Base-by-base conservation (phyloP, 2,888 invertebrate species). In the Plusia festucae region DNA sequence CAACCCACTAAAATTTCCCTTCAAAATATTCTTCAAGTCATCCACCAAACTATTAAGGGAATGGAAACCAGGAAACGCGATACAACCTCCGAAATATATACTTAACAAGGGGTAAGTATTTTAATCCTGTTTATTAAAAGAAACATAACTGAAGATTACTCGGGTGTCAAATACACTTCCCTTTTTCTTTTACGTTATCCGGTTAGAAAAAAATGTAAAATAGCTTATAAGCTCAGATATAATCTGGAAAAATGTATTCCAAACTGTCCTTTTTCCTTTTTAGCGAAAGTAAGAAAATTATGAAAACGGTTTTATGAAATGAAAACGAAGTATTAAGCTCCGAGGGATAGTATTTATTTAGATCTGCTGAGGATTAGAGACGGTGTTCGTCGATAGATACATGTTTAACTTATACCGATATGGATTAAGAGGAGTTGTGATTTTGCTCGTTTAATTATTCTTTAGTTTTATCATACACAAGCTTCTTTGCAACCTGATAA, bases 151-250 rank as follows among this genome's bases (percentile, higher is more conserved):
- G 8, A 70, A 70, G 59, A 53, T 78, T 73, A 68, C 60, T 62
- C 53, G 32, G 53, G 54, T 34, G 52, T 58, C 53, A 68, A 46
- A 55, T 18, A 46, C 46, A 54, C 30, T 18, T 27, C 51, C 54
- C 60, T 54, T 56, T 52, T 60, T 70, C 0, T 30, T 30, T 30
- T 30, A 30, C 30, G 68, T 70, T 66, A 77, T 71, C 78, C 82
- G 69, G 78, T 82, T 81, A 81, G 49, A 68, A 58, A 65, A 79
- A 82, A 82, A 84, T 82, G 80, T 84, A 82, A 81, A 85, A 82
- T 82, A 82, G 77, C 71, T 76, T 73, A 67, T 54, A 70, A 61
- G 70, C 61, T 60, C 58, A 64, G 82, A 85, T 83, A 79, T 84
- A 86, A 86, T 85, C 85, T 78, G 58, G 54, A 73, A 68, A 76